phyloP scores from a whole-genome alignment of 2,113 vertebrate genomes.

The Pelecanoides urinatrix region DNA sequence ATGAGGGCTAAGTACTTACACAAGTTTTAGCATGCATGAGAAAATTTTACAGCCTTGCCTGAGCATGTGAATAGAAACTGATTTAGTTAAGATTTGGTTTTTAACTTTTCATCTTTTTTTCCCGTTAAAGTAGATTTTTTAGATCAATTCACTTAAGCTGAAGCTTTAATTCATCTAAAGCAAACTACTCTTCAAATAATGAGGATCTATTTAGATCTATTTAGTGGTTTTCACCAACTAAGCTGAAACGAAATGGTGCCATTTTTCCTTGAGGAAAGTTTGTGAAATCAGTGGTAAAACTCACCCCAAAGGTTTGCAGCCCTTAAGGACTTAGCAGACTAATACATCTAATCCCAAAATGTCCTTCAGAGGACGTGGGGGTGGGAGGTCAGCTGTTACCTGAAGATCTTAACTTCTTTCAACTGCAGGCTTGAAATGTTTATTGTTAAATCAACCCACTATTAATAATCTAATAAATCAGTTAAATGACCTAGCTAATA shows the following conservation, averaged over 20 bases:
- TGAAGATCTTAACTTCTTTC: background rate
- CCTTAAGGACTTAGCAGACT: background rate
- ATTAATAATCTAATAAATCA: background rate
- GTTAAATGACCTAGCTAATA: background rate
- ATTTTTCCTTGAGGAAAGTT: background rate
- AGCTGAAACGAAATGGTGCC: background rate
- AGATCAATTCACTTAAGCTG: background rate
- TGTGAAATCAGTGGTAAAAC: background rate
- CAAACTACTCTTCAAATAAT: background rate
- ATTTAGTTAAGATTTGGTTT: background rate
- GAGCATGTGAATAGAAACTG: background rate
- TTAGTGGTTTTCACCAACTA: background rate
- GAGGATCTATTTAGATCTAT: background rate
- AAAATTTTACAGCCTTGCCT: background rate
- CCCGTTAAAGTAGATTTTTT: background rate
- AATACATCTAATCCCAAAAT: background rate
- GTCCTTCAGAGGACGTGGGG: background rate
- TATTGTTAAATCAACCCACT: background rate
- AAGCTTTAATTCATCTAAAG: background rate
- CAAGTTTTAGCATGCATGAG: background rate
- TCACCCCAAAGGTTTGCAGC: background rate
- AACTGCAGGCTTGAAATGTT: background rate
- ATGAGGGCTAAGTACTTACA: rapidly evolving
- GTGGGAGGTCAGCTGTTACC: background rate
- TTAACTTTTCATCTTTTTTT: background rate